Conservation (phyloP, 2,797 vertebrate species). For the Nothura maculosa region DNA sequence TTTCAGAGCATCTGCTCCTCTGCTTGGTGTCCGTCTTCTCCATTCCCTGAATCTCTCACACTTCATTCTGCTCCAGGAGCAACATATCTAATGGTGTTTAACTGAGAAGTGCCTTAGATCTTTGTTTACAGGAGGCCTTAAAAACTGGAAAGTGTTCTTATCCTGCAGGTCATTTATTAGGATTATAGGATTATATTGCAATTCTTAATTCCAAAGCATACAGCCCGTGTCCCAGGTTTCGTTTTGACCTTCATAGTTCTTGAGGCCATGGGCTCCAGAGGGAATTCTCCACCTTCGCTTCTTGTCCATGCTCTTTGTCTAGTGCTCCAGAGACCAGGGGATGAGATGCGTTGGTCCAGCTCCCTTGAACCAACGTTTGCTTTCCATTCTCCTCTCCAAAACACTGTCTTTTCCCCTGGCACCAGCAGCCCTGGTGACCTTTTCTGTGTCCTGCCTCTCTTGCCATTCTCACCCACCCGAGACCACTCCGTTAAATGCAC, state of each 20-base stretch:
- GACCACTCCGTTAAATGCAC: not conserved
- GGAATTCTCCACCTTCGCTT: constrained; percentile 22
- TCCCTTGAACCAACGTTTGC: not conserved
- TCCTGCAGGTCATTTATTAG: not conserved
- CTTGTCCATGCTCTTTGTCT: not conserved
- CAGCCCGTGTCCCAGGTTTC: not conserved
- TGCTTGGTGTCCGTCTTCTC: not conserved
- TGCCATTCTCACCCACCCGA: not conserved
- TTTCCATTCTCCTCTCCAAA: not conserved
- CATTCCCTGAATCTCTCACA: not conserved
- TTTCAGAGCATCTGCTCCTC: not conserved
- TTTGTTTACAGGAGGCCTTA: not conserved
- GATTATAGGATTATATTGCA: not conserved
- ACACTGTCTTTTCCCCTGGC: not conserved
- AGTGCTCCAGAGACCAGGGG: not conserved
- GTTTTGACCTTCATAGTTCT: constrained; percentile 24
- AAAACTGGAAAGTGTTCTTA: not conserved
- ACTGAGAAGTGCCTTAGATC: not conserved
- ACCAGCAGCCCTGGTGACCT: not conserved
- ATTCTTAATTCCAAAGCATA: not conserved
- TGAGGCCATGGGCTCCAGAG: constrained; percentile 14
- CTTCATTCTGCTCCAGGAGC: not conserved
- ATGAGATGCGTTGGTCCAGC: not conserved
- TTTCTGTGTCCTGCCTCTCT: not conserved
- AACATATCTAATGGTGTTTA: not conserved